Evolutionary conservation across 2,888 invertebrate genomes (phyloP).

Genomic region (Polydrusus cervinus): DNA sequence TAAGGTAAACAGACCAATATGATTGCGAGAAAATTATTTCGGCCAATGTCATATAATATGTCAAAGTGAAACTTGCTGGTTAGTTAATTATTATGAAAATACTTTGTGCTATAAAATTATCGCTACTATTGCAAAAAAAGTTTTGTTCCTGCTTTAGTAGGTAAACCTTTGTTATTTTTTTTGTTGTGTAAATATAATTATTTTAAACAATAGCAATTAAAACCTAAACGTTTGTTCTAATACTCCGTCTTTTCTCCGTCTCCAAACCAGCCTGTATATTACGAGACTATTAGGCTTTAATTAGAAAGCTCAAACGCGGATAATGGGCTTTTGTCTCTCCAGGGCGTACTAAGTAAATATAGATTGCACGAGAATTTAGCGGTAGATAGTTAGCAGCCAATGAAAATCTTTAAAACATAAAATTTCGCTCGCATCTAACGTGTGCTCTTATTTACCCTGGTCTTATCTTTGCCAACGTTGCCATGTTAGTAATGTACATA

Average conservation of each 20-base stretch:
- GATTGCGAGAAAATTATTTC: no score
- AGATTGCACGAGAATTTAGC: constrained; percentile 12
- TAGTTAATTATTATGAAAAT: no score
- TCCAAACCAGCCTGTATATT: constrained; percentile 7
- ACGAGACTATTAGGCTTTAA: constrained; percentile 15
- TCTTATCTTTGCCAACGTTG: not conserved
- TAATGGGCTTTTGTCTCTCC: constrained; percentile 26
- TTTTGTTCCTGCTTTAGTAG: no score
- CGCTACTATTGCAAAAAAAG: no score
- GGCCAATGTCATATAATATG: no score
- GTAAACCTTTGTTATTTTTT: no score
- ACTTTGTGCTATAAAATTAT: no score
- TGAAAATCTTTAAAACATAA: not conserved
- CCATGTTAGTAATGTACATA: not conserved
- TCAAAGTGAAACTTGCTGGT: no score
- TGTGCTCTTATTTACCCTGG: not conserved
- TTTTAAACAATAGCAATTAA: not conserved
- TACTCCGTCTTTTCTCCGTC: not conserved
- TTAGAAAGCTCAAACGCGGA: constrained; percentile 20
- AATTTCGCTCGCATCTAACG: not conserved
- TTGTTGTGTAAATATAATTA: no score
- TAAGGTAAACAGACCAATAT: no score
- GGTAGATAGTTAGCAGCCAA: constrained; percentile 1
- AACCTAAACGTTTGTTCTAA: not conserved
- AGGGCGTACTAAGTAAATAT: constrained; percentile 23